Percentiles rank a stretch among this genome's conserved stretches.
Evolutionary conservation across 2,797 vertebrate genomes (phyloP).

Genomic region (Cirrhinus molitorella): DNA sequence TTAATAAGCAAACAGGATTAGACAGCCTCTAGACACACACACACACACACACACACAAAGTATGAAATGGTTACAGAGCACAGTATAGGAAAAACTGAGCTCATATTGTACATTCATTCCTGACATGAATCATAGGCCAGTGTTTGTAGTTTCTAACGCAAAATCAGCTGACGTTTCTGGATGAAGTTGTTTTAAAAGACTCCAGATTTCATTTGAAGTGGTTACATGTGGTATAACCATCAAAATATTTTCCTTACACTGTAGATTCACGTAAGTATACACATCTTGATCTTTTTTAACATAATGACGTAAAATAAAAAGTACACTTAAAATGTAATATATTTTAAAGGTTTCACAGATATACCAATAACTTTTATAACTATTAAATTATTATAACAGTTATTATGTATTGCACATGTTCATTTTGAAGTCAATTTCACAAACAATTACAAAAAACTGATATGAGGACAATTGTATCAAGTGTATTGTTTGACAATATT

Average conservation of each 20-base stretch:
- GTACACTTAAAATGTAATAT: no score
- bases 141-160: neutral
- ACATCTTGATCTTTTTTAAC: neutral
- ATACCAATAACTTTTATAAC: no score
- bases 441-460: no score
- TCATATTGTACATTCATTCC: slow-evolving; percentile 30
- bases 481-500: no score
- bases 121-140: slow-evolving; percentile 1
- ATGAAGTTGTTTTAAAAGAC: neutral
- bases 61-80: slow-evolving; percentile 17
- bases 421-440: no score
- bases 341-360: no score
- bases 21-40: slow-evolving; percentile 45
- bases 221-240: neutral
- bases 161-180: slow-evolving; percentile 1
- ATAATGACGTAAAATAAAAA: neutral
- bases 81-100: slow-evolving; percentile 10
- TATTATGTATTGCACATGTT: no score
- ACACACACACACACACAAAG: neutral
- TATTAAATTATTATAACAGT: no score
- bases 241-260: neutral
- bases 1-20: slow-evolving; percentile 66
- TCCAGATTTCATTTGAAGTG: neutral
- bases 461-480: no score
- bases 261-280: neutral